Conservation (phyloP, 2,888 invertebrate genomes). For the Tenthredo distinguenda region DNA sequence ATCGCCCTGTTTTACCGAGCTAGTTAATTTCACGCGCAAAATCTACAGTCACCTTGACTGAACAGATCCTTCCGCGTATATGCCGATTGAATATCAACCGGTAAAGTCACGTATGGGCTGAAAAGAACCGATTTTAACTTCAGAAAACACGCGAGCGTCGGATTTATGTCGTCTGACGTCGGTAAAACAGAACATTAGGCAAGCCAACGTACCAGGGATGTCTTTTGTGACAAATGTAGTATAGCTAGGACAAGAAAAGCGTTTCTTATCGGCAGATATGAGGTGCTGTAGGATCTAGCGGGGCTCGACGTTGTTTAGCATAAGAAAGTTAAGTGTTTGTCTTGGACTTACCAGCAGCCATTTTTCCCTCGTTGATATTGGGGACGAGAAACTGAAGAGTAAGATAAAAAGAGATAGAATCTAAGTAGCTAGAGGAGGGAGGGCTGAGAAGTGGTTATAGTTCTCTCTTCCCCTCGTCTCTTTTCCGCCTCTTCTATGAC, state of each 20-base stretch:
- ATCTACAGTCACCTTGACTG: neutral
- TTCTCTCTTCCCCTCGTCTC: slow-evolving; percentile 8
- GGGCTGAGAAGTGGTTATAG: neutral
- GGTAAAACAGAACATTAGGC: slow-evolving; percentile 6
- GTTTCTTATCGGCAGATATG: neutral
- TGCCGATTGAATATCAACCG: neutral
- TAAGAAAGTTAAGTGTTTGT: slow-evolving; percentile 45
- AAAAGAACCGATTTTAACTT: neutral
- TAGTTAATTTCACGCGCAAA: neutral
- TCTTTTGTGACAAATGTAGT: neutral
- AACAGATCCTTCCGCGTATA: neutral
- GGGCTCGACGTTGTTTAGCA: slow-evolving; percentile 28
- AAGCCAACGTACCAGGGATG: neutral
- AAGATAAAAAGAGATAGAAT: slow-evolving; percentile 1
- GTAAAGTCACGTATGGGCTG: neutral
- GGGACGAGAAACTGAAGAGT: slow-evolving; percentile 36
- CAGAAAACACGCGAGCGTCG: neutral
- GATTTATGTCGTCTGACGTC: neutral
- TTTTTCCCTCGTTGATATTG: slow-evolving; percentile 59
- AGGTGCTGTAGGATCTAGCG: slow-evolving; percentile 23
- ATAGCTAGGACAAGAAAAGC: neutral
- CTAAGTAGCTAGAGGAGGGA: neutral
- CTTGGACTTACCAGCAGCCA: slow-evolving; percentile 67
- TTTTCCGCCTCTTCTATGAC: slow-evolving; percentile 15
- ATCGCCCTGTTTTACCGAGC: neutral